Base-by-base conservation (phyloP, 30 jellyfish, hydroid and myxozoan species). In the Hydractinia symbiolongicarpus region DNA sequence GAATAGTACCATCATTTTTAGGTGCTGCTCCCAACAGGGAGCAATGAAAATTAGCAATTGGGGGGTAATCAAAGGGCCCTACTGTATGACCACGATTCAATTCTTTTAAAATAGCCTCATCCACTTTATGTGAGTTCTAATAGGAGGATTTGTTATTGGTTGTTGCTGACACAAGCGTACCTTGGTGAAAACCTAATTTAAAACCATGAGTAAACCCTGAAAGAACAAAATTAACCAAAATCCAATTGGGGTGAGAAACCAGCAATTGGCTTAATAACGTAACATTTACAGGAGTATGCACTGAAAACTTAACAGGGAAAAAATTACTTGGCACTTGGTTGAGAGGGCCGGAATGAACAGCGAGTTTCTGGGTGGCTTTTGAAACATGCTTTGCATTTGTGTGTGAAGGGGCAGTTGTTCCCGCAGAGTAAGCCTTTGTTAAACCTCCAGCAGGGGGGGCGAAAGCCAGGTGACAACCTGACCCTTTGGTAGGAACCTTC, bases 281-380 rank as follows among this genome's bases (percentile, higher is more conserved):
- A 58, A 58, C 69, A 58, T 58, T 58, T 13, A 58, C 69, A 58
- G 69, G 69, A 58, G 69, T 58, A 58, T 58, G 15, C 17, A 58
- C 69, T 11, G 19, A 58, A 16, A 16, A 58, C 69, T 58, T 11
- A 58, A n/a, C n/a, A n/a, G n/a, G 15, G 17, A 11, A 58, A 58
- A 11, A 16, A 58, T 0, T 58, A 16, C 15, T 13, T 58, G 69
- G 19, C 69, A 58, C 69, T 16, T 0, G 69, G 69, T 58, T 58
- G 15, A 58, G 69, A 58, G 15, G 69, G 69, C 69, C 69, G 15
- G 69, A 58, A 16, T 58, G 69, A 16, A 16, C 69, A 58, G 15
- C 19, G 15, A 58, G 17, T 11, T 13, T 11, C 69, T 11, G 69
- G 69, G 19, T 58, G 69, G 2, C 19, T 58, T 16, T 58, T 58